A percentile compares a stretch with the other conserved stretches of the same genome.
Evolutionary conservation across 1,140 invertebrate genomes (phyloP).

Genomic region (Trachymyrmex septentrionalis): DNA sequence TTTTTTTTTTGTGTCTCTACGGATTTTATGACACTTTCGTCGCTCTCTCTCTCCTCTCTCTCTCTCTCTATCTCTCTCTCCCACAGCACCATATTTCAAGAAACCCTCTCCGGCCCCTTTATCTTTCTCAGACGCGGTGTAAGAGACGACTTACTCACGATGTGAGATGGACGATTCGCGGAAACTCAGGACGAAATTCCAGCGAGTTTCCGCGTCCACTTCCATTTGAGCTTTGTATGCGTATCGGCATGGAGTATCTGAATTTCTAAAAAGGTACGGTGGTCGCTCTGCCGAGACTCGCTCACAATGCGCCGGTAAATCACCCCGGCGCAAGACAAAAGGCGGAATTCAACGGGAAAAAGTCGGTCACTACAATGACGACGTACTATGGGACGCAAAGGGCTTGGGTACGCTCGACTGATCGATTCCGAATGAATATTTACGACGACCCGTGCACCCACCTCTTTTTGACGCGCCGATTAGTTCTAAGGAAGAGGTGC

Average conservation of each 20-base stretch:
- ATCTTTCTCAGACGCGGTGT: constrained; percentile 9
- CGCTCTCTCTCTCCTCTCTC: constrained; percentile 17
- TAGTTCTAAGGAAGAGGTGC: constrained; percentile 57
- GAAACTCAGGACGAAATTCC: constrained; percentile 21
- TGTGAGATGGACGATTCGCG: neutral
- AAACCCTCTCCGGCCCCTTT: neutral
- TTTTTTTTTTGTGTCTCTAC: constrained; percentile 57
- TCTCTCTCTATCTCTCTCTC: no score
- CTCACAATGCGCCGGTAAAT: constrained; percentile 57
- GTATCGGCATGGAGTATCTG: constrained; percentile 50
- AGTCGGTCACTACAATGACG: constrained; percentile 61
- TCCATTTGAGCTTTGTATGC: constrained; percentile 39
- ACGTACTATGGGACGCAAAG: constrained; percentile 39
- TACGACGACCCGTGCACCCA: constrained; percentile 30
- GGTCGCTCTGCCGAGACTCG: neutral
- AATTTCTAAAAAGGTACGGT: constrained; percentile 55
- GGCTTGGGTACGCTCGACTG: constrained; percentile 23
- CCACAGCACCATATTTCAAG: constrained; percentile 34
- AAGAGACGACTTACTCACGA: constrained; percentile 46
- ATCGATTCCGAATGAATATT: constrained; percentile 68
- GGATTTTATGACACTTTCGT: constrained; percentile 61
- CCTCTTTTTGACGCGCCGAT: constrained; percentile 49
- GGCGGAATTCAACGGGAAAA: constrained; percentile 52
- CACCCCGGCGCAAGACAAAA: constrained; percentile 53
- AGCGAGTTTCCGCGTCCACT: constrained; percentile 32